Evolutionary conservation across 2,888 invertebrate genomes (phyloP), one percentile per base, ranked within the genome.

Genomic region (Sarcophaga caerulescens): DNA sequence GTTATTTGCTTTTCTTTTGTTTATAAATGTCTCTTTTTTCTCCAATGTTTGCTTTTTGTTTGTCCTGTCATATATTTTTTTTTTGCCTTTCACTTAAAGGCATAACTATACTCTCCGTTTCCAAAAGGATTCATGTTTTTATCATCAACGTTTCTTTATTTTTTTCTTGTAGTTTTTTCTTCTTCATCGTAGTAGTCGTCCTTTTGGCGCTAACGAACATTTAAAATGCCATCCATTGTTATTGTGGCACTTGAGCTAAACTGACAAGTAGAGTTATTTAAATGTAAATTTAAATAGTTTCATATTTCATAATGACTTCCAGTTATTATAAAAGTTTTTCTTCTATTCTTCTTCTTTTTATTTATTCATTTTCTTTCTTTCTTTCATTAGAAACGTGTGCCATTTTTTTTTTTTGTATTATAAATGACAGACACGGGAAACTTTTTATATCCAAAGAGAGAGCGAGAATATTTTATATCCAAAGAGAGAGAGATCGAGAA

Each of bases 201-300:
- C 74, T 77, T 86, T 84, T 83, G 85, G 85, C 85, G 85, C 85
- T 84, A 86, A 86, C 74, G 57, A 83, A 73, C 85, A 86, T 81
- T 86, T 86, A 77, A 86, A 74, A 76, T 84, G 85, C 60, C 85
- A 84, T 86, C 81, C 74, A 74, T 84, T 85, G 79, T 84, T 85
- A 80, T 79, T 77, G 76, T 70, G 59, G 80, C 74, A 77, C 83
- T 86, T 84, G 80, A 77, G 76, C 69, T 59, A 74, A 82, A 74
- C 78, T 68, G 79, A 80, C 79, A 84, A 75, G 65, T 81, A 77
- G n/a, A 69, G 35, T 68, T 79, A 69, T 78, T 84, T 84, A 74
- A 76, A 73, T 81, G 77, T 85, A 74, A 74, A 86, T 75, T 78
- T 75, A 81, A 83, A 83, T 81, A 66, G 81, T 81, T 81, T 86